Conservation (phyloP, 2,888 invertebrate genomes). For the Hydrotaea cyrtoneurina region DNA sequence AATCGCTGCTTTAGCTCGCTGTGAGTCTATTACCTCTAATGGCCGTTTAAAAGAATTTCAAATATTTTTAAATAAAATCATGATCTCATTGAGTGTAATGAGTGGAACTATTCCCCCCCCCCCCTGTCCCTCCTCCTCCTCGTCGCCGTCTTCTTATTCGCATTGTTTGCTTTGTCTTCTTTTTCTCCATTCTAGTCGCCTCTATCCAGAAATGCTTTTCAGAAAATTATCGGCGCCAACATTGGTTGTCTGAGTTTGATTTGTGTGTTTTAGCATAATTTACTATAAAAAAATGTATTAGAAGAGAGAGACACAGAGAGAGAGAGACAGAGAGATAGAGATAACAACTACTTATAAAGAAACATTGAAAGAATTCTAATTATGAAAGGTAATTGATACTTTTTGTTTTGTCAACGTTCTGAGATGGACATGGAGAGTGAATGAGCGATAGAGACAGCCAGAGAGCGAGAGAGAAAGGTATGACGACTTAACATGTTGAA, state of each 20-base stretch:
- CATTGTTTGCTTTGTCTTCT: slow-evolving; percentile 4
- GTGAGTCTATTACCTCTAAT: slow-evolving; percentile 42
- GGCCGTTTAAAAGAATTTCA: slow-evolving; percentile 60
- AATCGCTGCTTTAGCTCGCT: not conserved
- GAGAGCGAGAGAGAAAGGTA: slow-evolving; percentile 4
- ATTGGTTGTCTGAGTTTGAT: slow-evolving; percentile 43
- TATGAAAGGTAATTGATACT: slow-evolving; percentile 65
- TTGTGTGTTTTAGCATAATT: slow-evolving; percentile 56
- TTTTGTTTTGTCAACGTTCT: slow-evolving; percentile 22
- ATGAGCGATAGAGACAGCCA: too few species aligned
- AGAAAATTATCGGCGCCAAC: slow-evolving; percentile 61
- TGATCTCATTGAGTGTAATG: slow-evolving; percentile 58
- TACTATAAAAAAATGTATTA: slow-evolving; percentile 38
- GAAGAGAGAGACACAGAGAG: not conserved
- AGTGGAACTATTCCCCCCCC: slow-evolving; percentile 8
- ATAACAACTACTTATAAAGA: not conserved
- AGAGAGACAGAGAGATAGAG: not conserved
- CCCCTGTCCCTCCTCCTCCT: too few species aligned
- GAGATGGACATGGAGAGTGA: not conserved
- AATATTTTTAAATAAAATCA: slow-evolving; percentile 64
- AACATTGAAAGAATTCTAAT: slow-evolving; percentile 64
- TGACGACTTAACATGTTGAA: not conserved
- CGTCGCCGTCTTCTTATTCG: too few species aligned
- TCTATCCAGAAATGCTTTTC: slow-evolving; percentile 15
- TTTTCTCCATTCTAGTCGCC: not conserved